A percentile compares a stretch with the other conserved stretches of the same genome.
These are phyloP conservation scores for Myodes glareolus DNA, from an alignment of 2,113 vertebrate genomes.

Conservation along the genomic window DNA sequence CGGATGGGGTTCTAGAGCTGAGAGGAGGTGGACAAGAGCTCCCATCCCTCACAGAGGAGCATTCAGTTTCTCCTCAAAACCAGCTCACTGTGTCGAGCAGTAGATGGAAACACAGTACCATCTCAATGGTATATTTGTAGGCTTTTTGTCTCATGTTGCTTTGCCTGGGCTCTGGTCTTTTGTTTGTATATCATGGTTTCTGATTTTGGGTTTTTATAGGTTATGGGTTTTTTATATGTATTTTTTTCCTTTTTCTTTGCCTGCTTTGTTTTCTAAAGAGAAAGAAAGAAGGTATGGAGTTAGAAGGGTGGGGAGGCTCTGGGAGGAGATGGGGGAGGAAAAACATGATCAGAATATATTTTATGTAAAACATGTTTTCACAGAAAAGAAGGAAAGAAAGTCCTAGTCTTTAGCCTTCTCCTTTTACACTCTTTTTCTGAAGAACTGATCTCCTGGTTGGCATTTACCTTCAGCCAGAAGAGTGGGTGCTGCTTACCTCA, in stretches of 20 bases:
- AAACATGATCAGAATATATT: background rate
- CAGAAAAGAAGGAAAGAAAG: background rate
- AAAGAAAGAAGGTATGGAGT: background rate
- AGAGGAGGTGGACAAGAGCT: background rate
- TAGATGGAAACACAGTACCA: background rate
- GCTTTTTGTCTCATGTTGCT: background rate
- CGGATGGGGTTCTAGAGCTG: background rate
- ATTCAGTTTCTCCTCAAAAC: background rate
- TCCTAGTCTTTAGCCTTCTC: background rate
- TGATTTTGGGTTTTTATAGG: background rate
- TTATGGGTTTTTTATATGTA: background rate
- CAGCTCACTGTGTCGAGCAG: background rate
- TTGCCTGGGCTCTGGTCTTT: background rate
- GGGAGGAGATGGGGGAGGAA: background rate
- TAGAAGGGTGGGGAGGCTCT: background rate
- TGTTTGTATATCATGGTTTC: background rate
- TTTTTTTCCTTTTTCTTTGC: background rate
- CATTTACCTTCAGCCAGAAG: background rate
- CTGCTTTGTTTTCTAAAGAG: background rate
- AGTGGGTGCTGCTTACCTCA: background rate
- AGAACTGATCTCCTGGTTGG: background rate
- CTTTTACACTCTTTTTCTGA: slow-evolving; percentile 1
- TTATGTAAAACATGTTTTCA: background rate
- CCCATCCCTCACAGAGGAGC: background rate
- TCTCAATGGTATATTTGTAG: background rate